Conservation (phyloP, 2,113 vertebrate species). For the Myotis yumanensis region DNA sequence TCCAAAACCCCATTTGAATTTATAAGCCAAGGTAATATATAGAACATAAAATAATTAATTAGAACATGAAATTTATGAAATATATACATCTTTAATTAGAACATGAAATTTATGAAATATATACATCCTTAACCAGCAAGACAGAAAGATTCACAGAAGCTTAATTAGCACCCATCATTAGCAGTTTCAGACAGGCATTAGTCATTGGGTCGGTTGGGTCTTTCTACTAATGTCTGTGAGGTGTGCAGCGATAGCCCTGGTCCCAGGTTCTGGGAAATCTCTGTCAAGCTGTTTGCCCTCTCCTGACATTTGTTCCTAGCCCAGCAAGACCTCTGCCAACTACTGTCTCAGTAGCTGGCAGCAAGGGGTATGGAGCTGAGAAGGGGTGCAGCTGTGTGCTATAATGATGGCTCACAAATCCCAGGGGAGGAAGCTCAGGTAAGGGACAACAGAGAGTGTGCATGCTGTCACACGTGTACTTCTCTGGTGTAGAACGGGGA, state of each 20-base stretch:
- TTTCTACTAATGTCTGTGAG: not conserved
- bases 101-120: constrained; percentile 60
- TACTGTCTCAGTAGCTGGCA: not conserved
- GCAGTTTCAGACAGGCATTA: not conserved
- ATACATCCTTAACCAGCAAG: constrained; percentile 40
- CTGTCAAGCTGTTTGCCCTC: not conserved
- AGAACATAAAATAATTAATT: constrained; percentile 72
- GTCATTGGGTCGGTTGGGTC: rapidly evolving
- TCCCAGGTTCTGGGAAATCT: not conserved
- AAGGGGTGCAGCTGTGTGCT: rapidly evolving
- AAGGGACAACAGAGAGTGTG: not conserved
- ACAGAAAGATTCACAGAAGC: not conserved
- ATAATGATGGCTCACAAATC: not conserved
- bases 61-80: constrained; percentile 62
- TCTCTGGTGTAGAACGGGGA: not conserved
- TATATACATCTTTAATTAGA: constrained; percentile 61
- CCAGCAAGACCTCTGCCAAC: rapidly evolving
- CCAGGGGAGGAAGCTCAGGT: not conserved
- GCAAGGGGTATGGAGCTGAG: rapidly evolving
- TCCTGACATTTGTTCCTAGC: not conserved
- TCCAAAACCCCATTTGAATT: constrained; percentile 60
- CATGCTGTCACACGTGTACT: not conserved
- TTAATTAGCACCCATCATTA: not conserved
- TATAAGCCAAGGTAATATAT: constrained; percentile 60
- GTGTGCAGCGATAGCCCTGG: not conserved